phyloP scores from a whole-genome alignment of 35 echinoderm and acorn worm genomes.

The Strongylocentrotus purpuratus region DNA sequence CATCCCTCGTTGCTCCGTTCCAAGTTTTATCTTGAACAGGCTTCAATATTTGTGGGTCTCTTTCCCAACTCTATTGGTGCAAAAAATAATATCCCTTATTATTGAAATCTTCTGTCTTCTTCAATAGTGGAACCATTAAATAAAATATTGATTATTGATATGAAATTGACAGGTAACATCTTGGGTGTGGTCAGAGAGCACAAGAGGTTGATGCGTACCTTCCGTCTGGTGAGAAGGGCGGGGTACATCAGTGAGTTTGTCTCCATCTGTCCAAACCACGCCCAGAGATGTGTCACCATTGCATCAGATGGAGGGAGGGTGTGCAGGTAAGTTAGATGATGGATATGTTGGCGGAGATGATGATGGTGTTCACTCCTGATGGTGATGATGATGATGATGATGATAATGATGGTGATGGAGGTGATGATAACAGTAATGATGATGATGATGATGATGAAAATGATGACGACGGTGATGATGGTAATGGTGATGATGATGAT shows the following conservation, averaged over 20 bases:
- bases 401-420: conserved; percentile 9
- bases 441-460: not conserved
- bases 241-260: conserved; percentile 99
- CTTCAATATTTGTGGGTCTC: too few relatives aligned
- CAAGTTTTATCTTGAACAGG: too few relatives aligned
- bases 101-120: too few relatives aligned
- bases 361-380: not conserved
- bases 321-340: conserved; percentile 73
- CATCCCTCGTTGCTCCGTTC: too few relatives aligned
- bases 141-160: not conserved
- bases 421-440: not conserved
- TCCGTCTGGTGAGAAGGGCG: conserved; percentile 87
- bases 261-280: conserved; percentile 89
- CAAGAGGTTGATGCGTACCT: conserved; percentile 73
- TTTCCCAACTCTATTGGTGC: too few relatives aligned
- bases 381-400: conserved; percentile 1
- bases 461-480: not conserved
- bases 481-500: not conserved
- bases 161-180: conserved; percentile 70
- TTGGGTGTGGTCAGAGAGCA: conserved; percentile 85
- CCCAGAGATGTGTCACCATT: conserved; percentile 90
- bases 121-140: too few relatives aligned
- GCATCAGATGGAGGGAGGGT: conserved; percentile 94
- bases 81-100: too few relatives aligned
- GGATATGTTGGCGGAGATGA: not conserved